Evolutionary conservation across 2,797 vertebrate genomes (phyloP), one percentile per base, ranked within the genome.

Genomic region (Hippopotamyrus pictus): DNA sequence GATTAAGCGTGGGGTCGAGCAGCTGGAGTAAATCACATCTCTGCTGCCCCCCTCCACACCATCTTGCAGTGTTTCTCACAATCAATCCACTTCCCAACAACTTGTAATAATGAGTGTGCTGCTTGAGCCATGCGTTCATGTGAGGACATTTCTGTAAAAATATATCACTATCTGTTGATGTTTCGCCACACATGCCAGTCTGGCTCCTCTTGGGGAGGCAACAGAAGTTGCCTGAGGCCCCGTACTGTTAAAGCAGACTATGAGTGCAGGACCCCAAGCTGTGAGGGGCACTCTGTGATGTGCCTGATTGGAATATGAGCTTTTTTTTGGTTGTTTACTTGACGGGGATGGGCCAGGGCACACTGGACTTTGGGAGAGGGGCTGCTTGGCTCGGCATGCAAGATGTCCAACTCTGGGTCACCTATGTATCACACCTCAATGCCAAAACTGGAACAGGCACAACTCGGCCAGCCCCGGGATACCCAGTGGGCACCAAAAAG

Each of bases 1-100:
- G 93, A 95, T 95, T 96, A 96, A 96, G 96, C 96, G 96, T 96
- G 96, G 95, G 93, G 92, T 95, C 94, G 93, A 94, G 95, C 94
- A 91, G 92, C 94, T 93, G 93, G 50, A 25, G 4, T 54, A 57
- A 85, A 51, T 85, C 82, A 85, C 46, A 48, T 85, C 82, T 84
- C 82, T 44, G 25, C 19, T 22, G n/a, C n/a, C 19, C 46, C n/a
- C n/a, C 8, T 19, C 54, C 54, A n/a, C n/a, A 6, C 48, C 11
- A 69, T 37, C 84, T 25, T 53, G 22, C 83, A 53, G 22, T 48
- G n/a, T 33, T 53, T 86, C 50, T 51, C 84, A 86, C 48, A 86
- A 25, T 46, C 9, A 65, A 22, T n/a, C 82, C 46, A 17, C 50
- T 6, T 12, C 50, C 33, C 69, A 19, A 69, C 73, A n/a, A n/a